Percentiles rank a stretch among this genome's conserved stretches.
These are phyloP conservation scores for Gari tellinella DNA, from an alignment of 2,888 invertebrate species.

Conservation along the genomic window DNA sequence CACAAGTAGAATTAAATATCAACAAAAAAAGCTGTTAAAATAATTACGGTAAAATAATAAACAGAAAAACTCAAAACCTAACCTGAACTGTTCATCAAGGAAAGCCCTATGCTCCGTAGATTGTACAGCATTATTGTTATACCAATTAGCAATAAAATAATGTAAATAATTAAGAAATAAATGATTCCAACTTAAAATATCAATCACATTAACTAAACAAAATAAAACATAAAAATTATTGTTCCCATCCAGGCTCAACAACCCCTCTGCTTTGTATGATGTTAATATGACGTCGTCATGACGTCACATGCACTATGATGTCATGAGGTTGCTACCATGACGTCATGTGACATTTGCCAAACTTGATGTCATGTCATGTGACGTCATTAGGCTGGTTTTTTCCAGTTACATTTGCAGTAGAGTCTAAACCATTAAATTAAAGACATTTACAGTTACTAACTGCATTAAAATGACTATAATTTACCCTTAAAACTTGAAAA, in stretches of 20 bases:
- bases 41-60: no score
- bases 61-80: not conserved
- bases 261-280: slow-evolving; percentile 17
- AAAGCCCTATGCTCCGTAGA: not conserved
- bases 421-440: no score
- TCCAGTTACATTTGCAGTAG: no score
- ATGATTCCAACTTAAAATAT: not conserved
- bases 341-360: slow-evolving; percentile 20
- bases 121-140: slow-evolving; percentile 15
- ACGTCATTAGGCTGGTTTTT: no score
- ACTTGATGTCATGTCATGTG: not conserved
- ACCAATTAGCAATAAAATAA: not conserved
- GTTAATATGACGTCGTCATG: slow-evolving; percentile 38
- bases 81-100: slow-evolving; percentile 8
- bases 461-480: no score
- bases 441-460: no score
- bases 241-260: slow-evolving; percentile 53
- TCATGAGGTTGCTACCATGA: slow-evolving; percentile 22
- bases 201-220: slow-evolving; percentile 4
- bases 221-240: slow-evolving; percentile 21
- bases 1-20: no score
- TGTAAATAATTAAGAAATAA: not conserved
- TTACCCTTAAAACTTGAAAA: no score
- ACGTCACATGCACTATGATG: slow-evolving; percentile 39
- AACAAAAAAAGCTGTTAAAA: no score